Evolutionary conservation across 1,140 invertebrate genomes (phyloP).

Genomic region (Leptinotarsa texana): DNA sequence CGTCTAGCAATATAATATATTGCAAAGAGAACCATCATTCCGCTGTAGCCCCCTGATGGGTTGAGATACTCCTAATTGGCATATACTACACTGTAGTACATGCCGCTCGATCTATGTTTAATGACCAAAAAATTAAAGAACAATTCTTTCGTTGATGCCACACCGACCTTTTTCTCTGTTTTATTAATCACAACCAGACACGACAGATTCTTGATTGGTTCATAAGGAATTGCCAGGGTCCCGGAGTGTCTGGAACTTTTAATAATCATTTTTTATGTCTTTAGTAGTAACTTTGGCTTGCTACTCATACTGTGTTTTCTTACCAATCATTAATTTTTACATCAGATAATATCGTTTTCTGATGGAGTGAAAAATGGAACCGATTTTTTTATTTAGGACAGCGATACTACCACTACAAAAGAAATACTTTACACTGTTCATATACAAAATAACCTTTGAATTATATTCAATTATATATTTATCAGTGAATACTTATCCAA

Average conservation of each 20-base stretch:
- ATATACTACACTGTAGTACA: constrained; percentile 40
- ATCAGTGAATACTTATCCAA: no score
- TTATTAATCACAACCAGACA: constrained; percentile 48
- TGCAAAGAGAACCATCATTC: constrained; percentile 39
- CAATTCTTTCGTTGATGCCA: constrained; percentile 31
- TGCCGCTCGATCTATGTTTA: constrained; percentile 38
- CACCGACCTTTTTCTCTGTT: constrained; percentile 31
- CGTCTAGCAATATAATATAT: constrained; percentile 37
- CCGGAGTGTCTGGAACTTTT: constrained; percentile 48
- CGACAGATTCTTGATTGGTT: constrained; percentile 50
- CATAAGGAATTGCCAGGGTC: constrained; percentile 39
- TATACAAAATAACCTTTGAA: no score
- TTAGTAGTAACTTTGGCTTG: constrained; percentile 33
- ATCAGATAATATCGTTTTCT: constrained; percentile 2
- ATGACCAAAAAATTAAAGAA: constrained; percentile 46
- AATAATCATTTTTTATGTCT: constrained; percentile 42
- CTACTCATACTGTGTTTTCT: constrained; percentile 50
- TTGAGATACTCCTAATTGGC: constrained; percentile 44
- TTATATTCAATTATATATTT: no score
- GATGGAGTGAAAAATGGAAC: background rate
- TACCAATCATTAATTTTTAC: constrained; percentile 49
- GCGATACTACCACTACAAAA: no score
- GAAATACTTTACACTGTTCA: no score
- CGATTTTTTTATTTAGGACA: background rate
- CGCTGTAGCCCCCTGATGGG: constrained; percentile 36